Conservation (phyloP, 2,888 invertebrate species). For the Selenia dentaria region DNA sequence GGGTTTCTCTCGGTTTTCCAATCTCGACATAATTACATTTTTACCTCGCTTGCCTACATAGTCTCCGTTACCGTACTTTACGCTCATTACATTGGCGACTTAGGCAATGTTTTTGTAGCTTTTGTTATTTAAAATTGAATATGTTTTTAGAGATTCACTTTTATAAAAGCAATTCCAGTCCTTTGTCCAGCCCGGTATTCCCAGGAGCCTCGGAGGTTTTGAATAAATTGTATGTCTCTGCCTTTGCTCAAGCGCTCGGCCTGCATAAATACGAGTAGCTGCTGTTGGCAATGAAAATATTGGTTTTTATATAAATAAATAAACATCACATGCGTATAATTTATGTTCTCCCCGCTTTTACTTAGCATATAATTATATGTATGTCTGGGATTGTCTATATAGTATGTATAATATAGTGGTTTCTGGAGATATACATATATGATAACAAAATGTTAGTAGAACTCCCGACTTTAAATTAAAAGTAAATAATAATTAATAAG, state of each 20-base stretch:
- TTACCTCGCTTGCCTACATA: constrained; percentile 21
- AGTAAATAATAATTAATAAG: too few relatives aligned
- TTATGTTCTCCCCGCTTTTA: too few relatives aligned
- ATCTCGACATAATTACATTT: constrained; percentile 21
- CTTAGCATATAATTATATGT: too few relatives aligned
- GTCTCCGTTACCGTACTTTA: constrained; percentile 23
- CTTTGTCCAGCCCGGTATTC: constrained; percentile 50
- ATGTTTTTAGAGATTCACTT: constrained; percentile 43
- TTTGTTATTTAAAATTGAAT: constrained; percentile 42
- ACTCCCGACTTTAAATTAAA: too few relatives aligned
- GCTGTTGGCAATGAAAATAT: constrained; percentile 30
- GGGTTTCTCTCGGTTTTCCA: constrained; percentile 10
- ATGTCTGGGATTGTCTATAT: too few relatives aligned
- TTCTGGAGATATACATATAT: too few relatives aligned
- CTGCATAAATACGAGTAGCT: constrained; percentile 32
- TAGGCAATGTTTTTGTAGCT: constrained; percentile 26
- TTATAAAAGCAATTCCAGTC: constrained; percentile 53
- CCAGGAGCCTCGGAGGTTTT: constrained; percentile 45
- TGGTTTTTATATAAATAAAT: constrained; percentile 27
- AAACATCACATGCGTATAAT: too few relatives aligned
- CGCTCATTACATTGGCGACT: constrained; percentile 28
- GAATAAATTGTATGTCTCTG: constrained; percentile 50
- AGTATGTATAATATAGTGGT: too few relatives aligned
- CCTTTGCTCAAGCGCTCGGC: constrained; percentile 28
- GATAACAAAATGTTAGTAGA: too few relatives aligned